A percentile compares a stretch with the other conserved stretches of the same genome.
Evolutionary conservation across 2,888 invertebrate species (phyloP).

Genomic region (Pandemis heparana): DNA sequence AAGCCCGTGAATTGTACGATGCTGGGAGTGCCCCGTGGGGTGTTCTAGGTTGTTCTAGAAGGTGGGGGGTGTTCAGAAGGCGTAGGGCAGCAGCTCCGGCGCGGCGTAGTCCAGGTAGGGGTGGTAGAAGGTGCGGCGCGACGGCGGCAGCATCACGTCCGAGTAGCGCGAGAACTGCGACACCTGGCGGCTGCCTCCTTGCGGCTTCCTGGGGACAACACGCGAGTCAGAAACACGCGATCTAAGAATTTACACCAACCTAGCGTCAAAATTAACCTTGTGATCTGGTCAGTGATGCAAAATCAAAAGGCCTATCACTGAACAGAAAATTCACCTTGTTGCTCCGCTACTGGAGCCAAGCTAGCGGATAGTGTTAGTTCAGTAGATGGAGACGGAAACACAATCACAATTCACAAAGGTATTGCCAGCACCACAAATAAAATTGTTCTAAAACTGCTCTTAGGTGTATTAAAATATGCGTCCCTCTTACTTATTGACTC

Average conservation of each 20-base stretch:
- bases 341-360: no score
- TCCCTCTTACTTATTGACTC: not conserved
- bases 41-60: slow-evolving; percentile 54
- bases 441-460: no score
- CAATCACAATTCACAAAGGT: no score
- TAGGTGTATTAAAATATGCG: not conserved
- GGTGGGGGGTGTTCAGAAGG: slow-evolving; percentile 64
- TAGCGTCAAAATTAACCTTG: no score
- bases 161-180: slow-evolving; percentile 82
- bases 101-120: slow-evolving; percentile 70
- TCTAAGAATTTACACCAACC: no score
- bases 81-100: slow-evolving; percentile 72
- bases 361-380: no score
- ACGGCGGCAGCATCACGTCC: slow-evolving; percentile 76
- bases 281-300: no score
- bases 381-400: no score
- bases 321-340: no score
- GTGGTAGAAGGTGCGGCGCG: slow-evolving; percentile 71
- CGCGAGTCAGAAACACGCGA: not conserved
- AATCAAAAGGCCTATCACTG: no score
- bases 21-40: slow-evolving; percentile 55
- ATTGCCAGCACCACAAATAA: no score
- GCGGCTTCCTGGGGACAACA: slow-evolving; percentile 68
- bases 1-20: slow-evolving; percentile 72
- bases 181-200: slow-evolving; percentile 74